Evolutionary conservation across 2,797 vertebrate genomes (phyloP), one percentile per base, ranked within the genome.

Genomic region (Scarus forsteni): DNA sequence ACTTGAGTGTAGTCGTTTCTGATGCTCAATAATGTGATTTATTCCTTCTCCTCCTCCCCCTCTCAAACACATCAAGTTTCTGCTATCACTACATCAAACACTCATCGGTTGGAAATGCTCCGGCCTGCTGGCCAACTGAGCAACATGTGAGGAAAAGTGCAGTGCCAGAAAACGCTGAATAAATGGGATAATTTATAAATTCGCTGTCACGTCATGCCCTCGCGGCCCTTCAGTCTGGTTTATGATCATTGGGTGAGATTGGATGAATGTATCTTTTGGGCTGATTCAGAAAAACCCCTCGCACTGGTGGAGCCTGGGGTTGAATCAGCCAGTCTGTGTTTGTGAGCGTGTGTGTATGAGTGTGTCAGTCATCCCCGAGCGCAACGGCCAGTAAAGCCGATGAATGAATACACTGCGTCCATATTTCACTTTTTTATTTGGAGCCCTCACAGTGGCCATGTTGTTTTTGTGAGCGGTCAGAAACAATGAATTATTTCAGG

Each of bases 401-500:
- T 73, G 83, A 87, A 89, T 85, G 83, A 83, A 89, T 86, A 75
- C 72, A 70, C 54, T 60, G 74, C 77, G 67, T 84, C 85, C 72
- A 81, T 89, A 86, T 84, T 89, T 91, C 69, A 83, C 66, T 70
- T 87, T 87, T 89, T 92, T 88, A 85, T 85, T 80, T 76, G 77
- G 73, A 70, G 76, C 77, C 56, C 63, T 87, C 86, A 86, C 88
- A 87, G 73, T 80, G 81, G 77, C 79, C 69, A 14, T 85, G 86
- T 89, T 91, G 77, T 89, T 85, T 89, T 90, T 79, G 76, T 69
- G 74, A 77, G 74, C 60, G 53, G 79, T 82, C 86, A 84, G 80
- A 88, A 88, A 89, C 86, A 90, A 88, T 88, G 84, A 89, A 90
- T 87, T 80, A 91, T 91, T 90, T 91, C 81, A 92, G 83, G 84